These are phyloP conservation scores for Parasteatoda lunata DNA, from an alignment of 2,888 invertebrate genomes.

Conservation along the genomic window DNA sequence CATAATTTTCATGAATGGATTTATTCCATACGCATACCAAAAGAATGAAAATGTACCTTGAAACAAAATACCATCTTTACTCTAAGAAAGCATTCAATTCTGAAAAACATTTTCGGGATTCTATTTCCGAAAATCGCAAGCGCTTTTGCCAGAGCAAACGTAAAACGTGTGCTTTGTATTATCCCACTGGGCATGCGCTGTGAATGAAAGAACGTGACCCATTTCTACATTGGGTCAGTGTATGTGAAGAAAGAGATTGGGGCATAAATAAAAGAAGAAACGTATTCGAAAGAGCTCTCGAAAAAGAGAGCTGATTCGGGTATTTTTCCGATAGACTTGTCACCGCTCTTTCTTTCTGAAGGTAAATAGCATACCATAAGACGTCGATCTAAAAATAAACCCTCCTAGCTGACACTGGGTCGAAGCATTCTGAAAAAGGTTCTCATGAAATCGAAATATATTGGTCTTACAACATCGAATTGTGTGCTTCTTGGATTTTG, in stretches of 20 bases:
- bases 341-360: conserved; percentile 15
- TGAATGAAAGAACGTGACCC: conserved; percentile 30
- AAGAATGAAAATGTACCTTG: too few relatives aligned
- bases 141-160: neutral
- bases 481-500: too few relatives aligned
- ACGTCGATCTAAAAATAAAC: conserved; percentile 46
- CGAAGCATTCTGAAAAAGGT: too few relatives aligned
- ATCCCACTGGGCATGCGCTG: conserved; percentile 6
- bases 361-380: conserved; percentile 14
- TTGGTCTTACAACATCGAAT: too few relatives aligned
- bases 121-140: too few relatives aligned
- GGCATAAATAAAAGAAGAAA: conserved; percentile 18
- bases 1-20: too few relatives aligned
- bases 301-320: conserved; percentile 42
- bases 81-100: too few relatives aligned
- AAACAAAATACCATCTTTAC: too few relatives aligned
- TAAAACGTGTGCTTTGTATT: neutral
- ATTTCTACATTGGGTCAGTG: conserved; percentile 9
- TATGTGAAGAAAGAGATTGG: conserved; percentile 8
- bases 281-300: conserved; percentile 16
- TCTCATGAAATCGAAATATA: too few relatives aligned
- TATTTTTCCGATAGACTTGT: conserved; percentile 59
- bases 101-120: too few relatives aligned
- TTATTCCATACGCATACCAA: too few relatives aligned
- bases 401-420: neutral